Conservation (phyloP, 2,797 vertebrate species). For the Cuniculus paca region DNA sequence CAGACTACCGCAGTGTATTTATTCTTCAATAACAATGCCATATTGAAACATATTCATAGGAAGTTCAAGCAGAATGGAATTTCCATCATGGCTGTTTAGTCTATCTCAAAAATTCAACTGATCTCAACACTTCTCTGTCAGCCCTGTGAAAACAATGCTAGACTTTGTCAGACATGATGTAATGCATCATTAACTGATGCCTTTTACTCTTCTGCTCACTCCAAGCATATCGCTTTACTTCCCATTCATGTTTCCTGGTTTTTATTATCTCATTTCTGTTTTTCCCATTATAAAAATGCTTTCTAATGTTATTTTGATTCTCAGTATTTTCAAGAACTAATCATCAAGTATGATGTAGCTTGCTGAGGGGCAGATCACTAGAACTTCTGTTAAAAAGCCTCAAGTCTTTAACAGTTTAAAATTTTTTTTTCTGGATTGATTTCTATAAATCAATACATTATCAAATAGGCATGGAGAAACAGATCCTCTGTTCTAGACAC, state of each 20-base stretch:
- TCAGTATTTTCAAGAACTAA: constrained; percentile 19
- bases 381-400: constrained; percentile 27
- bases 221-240: constrained; percentile 39
- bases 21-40: not conserved
- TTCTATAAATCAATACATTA: constrained; percentile 24
- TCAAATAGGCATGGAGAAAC: not conserved
- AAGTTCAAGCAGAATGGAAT: not conserved
- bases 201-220: constrained; percentile 42
- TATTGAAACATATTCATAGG: not conserved
- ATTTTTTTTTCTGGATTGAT: constrained; percentile 44
- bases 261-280: constrained; percentile 62
- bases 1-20: not conserved
- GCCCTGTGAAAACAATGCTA: constrained; percentile 9
- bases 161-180: constrained; percentile 66
- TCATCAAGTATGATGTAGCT: constrained; percentile 48
- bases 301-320: constrained; percentile 68
- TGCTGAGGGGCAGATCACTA: constrained; percentile 19
- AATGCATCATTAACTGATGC: constrained; percentile 61
- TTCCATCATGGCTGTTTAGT: not conserved
- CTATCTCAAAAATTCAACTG: not conserved
- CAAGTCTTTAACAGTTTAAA: not conserved
- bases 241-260: constrained; percentile 55
- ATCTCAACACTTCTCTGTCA: constrained; percentile 1
- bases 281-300: constrained; percentile 57
- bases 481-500: not conserved